Percentiles rank a stretch among this genome's conserved stretches.
phyloP scores from a whole-genome alignment of 35 echinoderm and acorn worm genomes.

The Anneissia japonica region DNA sequence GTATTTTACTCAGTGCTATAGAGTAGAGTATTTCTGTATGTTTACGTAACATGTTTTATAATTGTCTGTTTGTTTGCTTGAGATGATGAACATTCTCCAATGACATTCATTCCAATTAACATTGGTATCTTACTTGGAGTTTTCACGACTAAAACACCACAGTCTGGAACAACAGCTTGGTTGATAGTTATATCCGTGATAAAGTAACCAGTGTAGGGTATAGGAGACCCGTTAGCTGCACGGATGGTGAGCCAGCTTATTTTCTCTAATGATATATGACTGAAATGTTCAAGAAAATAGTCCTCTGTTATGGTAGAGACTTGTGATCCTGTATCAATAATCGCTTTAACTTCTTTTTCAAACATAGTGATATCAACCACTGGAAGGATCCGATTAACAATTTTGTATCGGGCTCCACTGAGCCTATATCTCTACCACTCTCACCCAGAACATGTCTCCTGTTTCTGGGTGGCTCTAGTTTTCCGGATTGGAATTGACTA shows the following conservation, averaged over 20 bases:
- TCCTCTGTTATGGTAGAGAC: slow-evolving; percentile 15
- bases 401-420: neutral
- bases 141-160: neutral
- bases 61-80: no score
- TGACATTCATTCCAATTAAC: no score
- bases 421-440: neutral
- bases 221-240: slow-evolving; percentile 27
- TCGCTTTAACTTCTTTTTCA: neutral
- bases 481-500: neutral
- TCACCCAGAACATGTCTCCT: slow-evolving; percentile 21
- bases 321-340: slow-evolving; percentile 20
- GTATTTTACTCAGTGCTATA: no score
- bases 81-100: no score
- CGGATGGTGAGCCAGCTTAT: slow-evolving; percentile 13
- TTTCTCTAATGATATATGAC: neutral
- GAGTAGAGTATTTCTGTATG: no score
- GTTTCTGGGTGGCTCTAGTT: slow-evolving; percentile 13
- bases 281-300: neutral
- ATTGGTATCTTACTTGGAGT: no score
- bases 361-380: neutral
- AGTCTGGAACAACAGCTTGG: neutral
- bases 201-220: slow-evolving; percentile 36
- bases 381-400: neutral
- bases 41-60: no score
- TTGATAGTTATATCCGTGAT: slow-evolving; percentile 9